Base-by-base conservation (phyloP, 1,140 invertebrate species). In the Drosophila rufa region DNA sequence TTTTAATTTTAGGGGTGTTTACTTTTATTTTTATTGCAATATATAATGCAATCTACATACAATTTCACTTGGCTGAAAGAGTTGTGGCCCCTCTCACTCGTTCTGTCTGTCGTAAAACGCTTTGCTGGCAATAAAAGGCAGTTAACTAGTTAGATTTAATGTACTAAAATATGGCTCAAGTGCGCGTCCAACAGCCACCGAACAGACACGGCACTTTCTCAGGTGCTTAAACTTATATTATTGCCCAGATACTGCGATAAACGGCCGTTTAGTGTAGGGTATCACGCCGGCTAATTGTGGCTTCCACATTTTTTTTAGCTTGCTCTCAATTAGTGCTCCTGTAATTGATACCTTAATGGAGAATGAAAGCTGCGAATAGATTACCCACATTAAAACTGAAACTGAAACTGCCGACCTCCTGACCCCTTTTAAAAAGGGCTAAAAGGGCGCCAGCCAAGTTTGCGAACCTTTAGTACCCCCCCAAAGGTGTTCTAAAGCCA, bases 91-190 rank as follows among this genome's bases (percentile, higher is more conserved):
- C 60, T 56, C 60, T 56, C 47, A 38, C 25, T 45, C 51, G 30
- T 33, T 64, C 46, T 85, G 79, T 61, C 68, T 90, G 85, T 90
- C 85, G 86, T 90, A 90, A 90, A 90, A 91, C 86, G 85, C 82
- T 91, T 90, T 90, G 85, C 75, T 91, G 79, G 85, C 85, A 90
- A 91, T 90, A 90, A 90, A 90, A 90, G 69, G 86, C 85, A 91
- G 86, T 90, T 91, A 90, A 90, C 85, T 91, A 90, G 85, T 89
- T 90, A 91, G 85, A 91, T 90, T 90, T 90, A 90, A 91, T 90
- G 86, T 91, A 90, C 86, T 90, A 74, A 90, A 90, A 90, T 90
- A 90, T 91, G 82, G 81, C 79, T 84, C 89, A 90, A 85, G 75
- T 82, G 53, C 53, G 53, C 53, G 53, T 56, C 53, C 53, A 40